Percentiles rank a stretch among this genome's conserved stretches.
Evolutionary conservation across 1,140 invertebrate genomes (phyloP).

Genomic region (Eufriesea mexicana): DNA sequence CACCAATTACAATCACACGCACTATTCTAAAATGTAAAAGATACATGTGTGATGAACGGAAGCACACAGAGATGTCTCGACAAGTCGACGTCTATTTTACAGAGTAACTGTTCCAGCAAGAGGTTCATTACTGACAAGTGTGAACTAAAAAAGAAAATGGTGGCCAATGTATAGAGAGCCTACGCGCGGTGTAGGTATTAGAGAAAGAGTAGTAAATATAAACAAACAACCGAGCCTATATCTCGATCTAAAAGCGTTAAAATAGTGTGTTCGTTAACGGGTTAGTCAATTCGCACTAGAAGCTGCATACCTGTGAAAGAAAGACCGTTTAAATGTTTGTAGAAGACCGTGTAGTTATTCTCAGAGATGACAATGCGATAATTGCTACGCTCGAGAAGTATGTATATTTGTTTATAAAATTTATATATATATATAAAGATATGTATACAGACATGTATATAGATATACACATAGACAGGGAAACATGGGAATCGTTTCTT

Average conservation of each 20-base stretch:
- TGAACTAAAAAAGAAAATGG: neutral
- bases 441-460: conserved; percentile 8
- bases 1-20: conserved; percentile 28
- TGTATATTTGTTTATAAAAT: conserved; percentile 18
- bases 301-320: conserved; percentile 80
- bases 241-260: conserved; percentile 72
- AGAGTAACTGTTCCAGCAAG: neutral
- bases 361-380: conserved; percentile 39
- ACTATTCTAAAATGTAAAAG: conserved; percentile 28
- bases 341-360: conserved; percentile 57
- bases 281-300: conserved; percentile 78
- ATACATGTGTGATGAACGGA: neutral
- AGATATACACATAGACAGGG: neutral
- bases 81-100: conserved; percentile 10
- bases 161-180: conserved; percentile 3
- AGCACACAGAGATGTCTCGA: neutral
- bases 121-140: conserved; percentile 23
- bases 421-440: neutral
- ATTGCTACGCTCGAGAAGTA: conserved; percentile 37
- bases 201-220: conserved; percentile 29
- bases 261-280: conserved; percentile 71
- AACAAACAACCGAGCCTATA: conserved; percentile 72
- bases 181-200: conserved; percentile 1
- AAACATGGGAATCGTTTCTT: neutral
- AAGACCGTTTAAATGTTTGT: conserved; percentile 70